Evolutionary conservation across 2,797 vertebrate species (phyloP).

Genomic region (Crypturellus tataupa): DNA sequence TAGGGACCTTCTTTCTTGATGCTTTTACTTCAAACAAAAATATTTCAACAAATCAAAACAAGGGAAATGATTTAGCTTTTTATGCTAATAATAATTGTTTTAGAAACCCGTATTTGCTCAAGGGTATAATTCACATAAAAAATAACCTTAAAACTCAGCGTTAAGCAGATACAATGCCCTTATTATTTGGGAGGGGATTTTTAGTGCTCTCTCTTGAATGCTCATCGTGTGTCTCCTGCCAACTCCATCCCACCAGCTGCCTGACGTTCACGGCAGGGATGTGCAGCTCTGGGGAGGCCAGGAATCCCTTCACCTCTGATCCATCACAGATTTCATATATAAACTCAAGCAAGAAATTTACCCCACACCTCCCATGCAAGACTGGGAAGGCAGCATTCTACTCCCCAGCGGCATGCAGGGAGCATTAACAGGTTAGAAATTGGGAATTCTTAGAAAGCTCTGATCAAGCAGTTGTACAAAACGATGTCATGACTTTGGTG

Average conservation of each 20-base stretch:
- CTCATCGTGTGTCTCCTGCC: neutral
- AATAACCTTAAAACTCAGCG: neutral
- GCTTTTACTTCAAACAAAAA: constrained; percentile 44
- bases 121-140: neutral
- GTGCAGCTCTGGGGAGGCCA: fast-evolving
- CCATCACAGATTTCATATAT: neutral
- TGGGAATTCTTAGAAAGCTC: neutral
- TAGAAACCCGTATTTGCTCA: neutral
- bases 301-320: neutral
- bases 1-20: constrained; percentile 1
- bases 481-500: neutral
- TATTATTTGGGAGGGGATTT: neutral
- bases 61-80: neutral
- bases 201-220: neutral
- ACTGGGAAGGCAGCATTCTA: neutral
- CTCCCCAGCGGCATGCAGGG: neutral
- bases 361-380: neutral
- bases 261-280: neutral
- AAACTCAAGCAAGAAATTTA: neutral
- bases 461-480: neutral
- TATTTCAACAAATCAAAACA: constrained; percentile 7
- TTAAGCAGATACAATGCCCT: neutral
- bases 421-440: fast-evolving
- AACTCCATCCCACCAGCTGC: neutral
- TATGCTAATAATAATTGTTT: constrained; percentile 40